Base-by-base conservation (phyloP, 2,888 invertebrate genomes). In the Apamea monoglypha region DNA sequence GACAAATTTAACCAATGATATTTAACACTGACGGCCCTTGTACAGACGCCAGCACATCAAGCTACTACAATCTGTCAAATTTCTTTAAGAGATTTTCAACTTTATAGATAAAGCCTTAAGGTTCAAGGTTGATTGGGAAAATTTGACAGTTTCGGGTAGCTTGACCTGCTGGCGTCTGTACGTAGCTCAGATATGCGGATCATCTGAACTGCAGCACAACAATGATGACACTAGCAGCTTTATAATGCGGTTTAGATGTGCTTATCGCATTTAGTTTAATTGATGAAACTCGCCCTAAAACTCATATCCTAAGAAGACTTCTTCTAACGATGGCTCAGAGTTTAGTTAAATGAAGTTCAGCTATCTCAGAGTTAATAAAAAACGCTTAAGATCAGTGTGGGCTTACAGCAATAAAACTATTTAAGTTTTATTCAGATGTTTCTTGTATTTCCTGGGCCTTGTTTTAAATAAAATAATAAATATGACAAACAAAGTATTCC, bases 401-500 rank as follows among this genome's bases (percentile, higher is more conserved):
- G 1, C 63, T 63, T 32, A 32, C 5, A 32, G 2, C 69, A 70
- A 59, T n/a, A 56, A 59, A 71, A 71, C 10, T 40, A 40, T 40
- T 40, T 40, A n/a, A n/a, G 18, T 36, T 61, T 61, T 36, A 0
- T 71, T 63, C 21, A 70, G 0, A n/a, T 63, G 7, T 36, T 6
- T 21, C 4, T 10, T 21, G 1, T 50, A 72, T 40, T 61, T 21
- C 32, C 53, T 64, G 53, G 36, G 7, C 5, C 25, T 10, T 16
- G 32, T 76, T 63, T 18, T 21, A 53, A 59, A 76, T 75, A 56
- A 63, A 61, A 71, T 71, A 71, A 77, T 53, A 36, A 81, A 53
- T 63, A 5, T 53, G 40, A 74, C 36, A 73, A 59, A 79, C 21
- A 64, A 85, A 77, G 25, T 82, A n/a, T 59, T 83, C 29, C 25